A percentile compares a stretch with the other conserved stretches of the same genome.
Conservation (phyloP, 2,113 vertebrate genomes). For the Neotoma lepida region DNA sequence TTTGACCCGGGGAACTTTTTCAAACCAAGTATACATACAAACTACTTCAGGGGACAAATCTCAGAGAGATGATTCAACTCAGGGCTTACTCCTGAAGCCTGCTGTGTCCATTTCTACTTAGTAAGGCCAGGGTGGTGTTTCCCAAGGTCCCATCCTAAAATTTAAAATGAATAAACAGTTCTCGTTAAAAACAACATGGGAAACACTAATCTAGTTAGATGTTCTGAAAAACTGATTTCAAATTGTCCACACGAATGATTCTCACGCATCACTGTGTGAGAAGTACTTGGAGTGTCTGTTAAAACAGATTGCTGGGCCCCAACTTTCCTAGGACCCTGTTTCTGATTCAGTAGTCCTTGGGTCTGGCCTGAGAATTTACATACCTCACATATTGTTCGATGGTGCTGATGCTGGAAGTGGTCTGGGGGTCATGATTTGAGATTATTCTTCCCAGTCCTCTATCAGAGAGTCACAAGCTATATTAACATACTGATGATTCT, state of each 20-base stretch:
- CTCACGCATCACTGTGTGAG: not conserved
- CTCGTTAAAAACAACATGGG: slow-evolving; percentile 28
- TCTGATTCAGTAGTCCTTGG: not conserved
- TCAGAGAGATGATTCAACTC: slow-evolving; percentile 28
- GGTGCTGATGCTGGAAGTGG: not conserved
- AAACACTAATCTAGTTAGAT: slow-evolving; percentile 38
- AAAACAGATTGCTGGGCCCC: not conserved
- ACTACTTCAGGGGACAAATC: slow-evolving; percentile 21
- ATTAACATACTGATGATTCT: not conserved
- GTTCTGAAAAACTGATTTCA: slow-evolving; percentile 11
- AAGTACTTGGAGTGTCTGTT: not conserved
- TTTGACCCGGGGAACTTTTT: slow-evolving; percentile 49
- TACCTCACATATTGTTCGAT: not conserved
- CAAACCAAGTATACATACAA: slow-evolving; percentile 30
- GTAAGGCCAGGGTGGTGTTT: slow-evolving; percentile 34
- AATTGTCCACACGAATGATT: not conserved
- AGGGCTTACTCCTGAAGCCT: not conserved
- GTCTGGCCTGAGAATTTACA: not conserved
- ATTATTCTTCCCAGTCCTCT: not conserved
- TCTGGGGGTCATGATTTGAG: not conserved
- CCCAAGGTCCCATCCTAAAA: slow-evolving; percentile 10
- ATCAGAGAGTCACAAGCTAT: not conserved
- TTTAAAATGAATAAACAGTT: not conserved
- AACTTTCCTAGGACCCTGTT: not conserved
- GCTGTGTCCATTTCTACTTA: not conserved